phyloP scores from a whole-genome alignment of 2,113 vertebrate species.

The Psittacus erithacus region DNA sequence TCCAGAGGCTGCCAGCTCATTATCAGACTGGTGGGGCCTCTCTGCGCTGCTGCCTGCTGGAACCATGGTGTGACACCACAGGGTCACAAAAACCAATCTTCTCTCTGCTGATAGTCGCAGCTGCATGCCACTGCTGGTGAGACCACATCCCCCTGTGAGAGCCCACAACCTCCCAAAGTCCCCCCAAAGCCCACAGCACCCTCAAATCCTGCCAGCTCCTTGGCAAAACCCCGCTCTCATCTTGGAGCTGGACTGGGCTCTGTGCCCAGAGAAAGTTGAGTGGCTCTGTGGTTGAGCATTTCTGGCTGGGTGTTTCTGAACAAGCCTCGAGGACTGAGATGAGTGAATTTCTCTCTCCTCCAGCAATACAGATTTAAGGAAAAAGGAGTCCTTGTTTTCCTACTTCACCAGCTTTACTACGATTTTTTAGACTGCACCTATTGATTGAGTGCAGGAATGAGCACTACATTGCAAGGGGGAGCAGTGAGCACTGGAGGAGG shows the following conservation, averaged over 20 bases:
- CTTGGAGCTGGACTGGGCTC: background rate
- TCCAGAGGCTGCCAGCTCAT: background rate
- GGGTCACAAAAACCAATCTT: background rate
- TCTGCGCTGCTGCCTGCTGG: background rate
- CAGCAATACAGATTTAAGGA: background rate
- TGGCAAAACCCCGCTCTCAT: fast-evolving
- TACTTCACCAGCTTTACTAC: background rate
- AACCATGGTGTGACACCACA: background rate
- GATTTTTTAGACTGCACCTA: background rate
- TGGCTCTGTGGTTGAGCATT: background rate
- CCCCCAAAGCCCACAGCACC: background rate
- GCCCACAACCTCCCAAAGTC: background rate
- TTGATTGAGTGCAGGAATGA: too few species aligned
- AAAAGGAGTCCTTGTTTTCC: background rate
- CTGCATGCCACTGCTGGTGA: background rate
- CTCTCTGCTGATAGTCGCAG: background rate
- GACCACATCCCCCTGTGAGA: background rate
- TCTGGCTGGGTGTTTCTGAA: background rate
- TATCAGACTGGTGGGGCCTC: fast-evolving
- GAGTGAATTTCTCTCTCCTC: background rate
- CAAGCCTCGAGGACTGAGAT: too few species aligned
- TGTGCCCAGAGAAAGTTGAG: background rate
- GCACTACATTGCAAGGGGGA: too few species aligned
- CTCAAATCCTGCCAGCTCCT: too few species aligned
- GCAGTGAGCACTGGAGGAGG: background rate